phyloP scores from a whole-genome alignment of 2,113 vertebrate species.

The Myocastor coypus region DNA sequence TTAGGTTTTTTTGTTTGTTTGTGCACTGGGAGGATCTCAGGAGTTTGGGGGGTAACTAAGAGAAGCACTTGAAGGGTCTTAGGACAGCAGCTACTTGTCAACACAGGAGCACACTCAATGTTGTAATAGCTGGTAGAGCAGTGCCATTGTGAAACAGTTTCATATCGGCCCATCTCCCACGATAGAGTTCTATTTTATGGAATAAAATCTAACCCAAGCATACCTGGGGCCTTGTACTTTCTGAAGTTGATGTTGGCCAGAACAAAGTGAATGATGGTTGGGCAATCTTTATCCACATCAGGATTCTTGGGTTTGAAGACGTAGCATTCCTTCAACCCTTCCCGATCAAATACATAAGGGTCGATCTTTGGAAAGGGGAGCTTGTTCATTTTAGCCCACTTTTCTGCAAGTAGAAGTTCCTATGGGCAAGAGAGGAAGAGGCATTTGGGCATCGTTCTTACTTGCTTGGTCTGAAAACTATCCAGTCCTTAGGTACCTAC shows the following conservation, averaged over 20 bases:
- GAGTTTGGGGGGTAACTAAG: background rate
- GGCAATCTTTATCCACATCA: constrained; percentile 94
- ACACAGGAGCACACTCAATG: background rate
- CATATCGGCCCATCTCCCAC: background rate
- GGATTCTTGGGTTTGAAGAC: constrained; percentile 95
- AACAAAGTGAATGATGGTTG: constrained; percentile 97
- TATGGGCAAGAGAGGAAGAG: constrained; percentile 75
- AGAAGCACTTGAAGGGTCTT: background rate
- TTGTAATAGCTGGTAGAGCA: background rate
- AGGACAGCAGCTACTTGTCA: background rate
- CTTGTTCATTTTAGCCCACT: constrained; percentile 99
- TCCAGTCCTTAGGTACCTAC: background rate
- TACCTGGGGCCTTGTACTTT: constrained; percentile 96
- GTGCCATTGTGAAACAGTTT: background rate
- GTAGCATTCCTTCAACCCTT: constrained; percentile 98
- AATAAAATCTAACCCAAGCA: background rate
- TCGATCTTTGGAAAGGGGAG: constrained; percentile 99
- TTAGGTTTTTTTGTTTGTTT: background rate
- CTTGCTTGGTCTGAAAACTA: background rate
- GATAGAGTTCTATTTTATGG: background rate
- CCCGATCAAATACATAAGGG: constrained; percentile 96
- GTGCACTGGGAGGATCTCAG: background rate
- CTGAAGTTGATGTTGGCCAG: constrained; percentile 98
- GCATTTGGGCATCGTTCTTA: background rate
- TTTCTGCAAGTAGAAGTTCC: constrained; percentile 98